Evolutionary conservation across 2,113 vertebrate genomes (phyloP).

Genomic region (Podarcis cretensis): DNA sequence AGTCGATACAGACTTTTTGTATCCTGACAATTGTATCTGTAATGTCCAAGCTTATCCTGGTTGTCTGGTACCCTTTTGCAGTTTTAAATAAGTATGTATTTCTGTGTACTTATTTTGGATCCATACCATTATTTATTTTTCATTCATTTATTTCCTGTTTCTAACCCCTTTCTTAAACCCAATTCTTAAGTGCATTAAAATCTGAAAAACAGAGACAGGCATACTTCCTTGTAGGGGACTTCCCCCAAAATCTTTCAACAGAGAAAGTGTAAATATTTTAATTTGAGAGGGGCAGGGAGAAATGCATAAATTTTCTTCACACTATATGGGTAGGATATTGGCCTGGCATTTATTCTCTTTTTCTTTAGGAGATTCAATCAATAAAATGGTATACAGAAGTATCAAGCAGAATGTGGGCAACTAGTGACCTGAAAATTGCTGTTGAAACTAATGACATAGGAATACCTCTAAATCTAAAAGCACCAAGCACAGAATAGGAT

Average conservation of each 20-base stretch:
- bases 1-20: neutral
- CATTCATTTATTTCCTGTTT: neutral
- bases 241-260: neutral
- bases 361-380: conserved; percentile 35
- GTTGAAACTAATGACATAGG: conserved; percentile 66
- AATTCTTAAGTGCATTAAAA: neutral
- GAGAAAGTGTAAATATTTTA: neutral
- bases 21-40: neutral
- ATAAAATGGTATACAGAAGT: conserved; percentile 39
- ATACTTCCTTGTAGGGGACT: neutral
- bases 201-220: neutral
- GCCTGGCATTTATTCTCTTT: conserved; percentile 47
- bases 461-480: conserved; percentile 53
- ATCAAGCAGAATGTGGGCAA: conserved; percentile 55
- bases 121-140: neutral
- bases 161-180: neutral
- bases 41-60: neutral
- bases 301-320: conserved; percentile 1
- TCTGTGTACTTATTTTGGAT: neutral
- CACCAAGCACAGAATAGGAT: conserved; percentile 28
- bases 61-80: neutral
- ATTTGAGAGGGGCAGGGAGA: neutral
- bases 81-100: neutral
- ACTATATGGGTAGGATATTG: conserved; percentile 1
- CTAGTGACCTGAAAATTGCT: conserved; percentile 66